Conservation (phyloP, 2,888 invertebrate genomes). For the Creontiades dilutus region DNA sequence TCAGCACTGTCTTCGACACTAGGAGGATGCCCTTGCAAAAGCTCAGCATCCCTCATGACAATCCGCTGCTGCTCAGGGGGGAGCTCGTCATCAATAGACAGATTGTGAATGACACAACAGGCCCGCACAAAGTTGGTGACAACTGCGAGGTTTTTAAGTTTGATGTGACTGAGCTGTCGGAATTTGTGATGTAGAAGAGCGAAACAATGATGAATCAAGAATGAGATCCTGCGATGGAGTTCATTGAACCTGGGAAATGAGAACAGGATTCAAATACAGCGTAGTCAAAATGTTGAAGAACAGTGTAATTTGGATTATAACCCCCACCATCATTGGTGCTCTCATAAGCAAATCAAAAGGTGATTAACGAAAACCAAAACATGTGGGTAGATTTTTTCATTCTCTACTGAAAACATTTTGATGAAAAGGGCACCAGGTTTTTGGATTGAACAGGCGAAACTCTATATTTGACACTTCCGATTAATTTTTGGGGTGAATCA, state of each 20-base stretch:
- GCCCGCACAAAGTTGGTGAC: slow-evolving; percentile 44
- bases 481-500: too few relatives aligned
- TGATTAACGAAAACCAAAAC: too few relatives aligned
- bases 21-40: background rate
- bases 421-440: too few relatives aligned
- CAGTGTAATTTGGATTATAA: too few relatives aligned
- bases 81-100: slow-evolving; percentile 16
- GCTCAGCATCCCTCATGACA: background rate
- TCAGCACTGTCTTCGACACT: background rate
- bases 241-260: background rate
- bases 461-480: too few relatives aligned
- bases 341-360: too few relatives aligned
- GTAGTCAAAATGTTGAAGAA: background rate
- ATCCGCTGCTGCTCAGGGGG: background rate
- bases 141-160: slow-evolving; percentile 10
- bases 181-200: slow-evolving; percentile 12
- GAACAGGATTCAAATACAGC: background rate
- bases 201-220: slow-evolving; percentile 9
- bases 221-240: background rate
- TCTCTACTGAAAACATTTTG: too few relatives aligned
- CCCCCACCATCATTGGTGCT: too few relatives aligned
- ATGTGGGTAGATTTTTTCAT: too few relatives aligned
- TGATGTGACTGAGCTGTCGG: slow-evolving; percentile 38
- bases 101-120: slow-evolving; percentile 53
- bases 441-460: too few relatives aligned